Evolutionary conservation across 2,797 vertebrate genomes (phyloP).

Genomic region (Sebastes melanostomus): DNA sequence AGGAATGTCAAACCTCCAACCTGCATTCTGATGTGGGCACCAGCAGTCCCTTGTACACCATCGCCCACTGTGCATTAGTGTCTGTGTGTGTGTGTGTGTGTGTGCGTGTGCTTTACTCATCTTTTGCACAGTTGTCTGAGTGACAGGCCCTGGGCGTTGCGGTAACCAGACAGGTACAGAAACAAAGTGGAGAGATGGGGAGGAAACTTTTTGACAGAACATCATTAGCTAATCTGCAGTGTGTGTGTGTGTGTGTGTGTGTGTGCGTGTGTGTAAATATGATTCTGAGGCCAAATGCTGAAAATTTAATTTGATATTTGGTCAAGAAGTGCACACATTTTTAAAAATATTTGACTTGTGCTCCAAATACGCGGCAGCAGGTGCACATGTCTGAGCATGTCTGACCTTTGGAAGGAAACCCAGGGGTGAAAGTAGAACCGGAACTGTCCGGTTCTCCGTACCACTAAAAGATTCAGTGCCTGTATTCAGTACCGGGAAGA

Average conservation of each 20-base stretch:
- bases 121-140: constrained; percentile 47
- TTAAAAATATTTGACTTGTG: not conserved
- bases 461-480: too few relatives aligned
- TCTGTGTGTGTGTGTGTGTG: constrained; percentile 44
- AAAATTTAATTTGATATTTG: not conserved
- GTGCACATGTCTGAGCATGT: not conserved
- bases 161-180: constrained; percentile 82
- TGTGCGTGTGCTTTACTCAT: constrained; percentile 27
- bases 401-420: too few relatives aligned
- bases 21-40: constrained; percentile 81
- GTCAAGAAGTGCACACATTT: constrained; percentile 65
- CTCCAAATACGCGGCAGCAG: not conserved
- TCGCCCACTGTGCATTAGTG: constrained; percentile 61
- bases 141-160: constrained; percentile 70
- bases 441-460: too few relatives aligned
- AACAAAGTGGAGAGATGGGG: constrained; percentile 74
- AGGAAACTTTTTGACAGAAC: constrained; percentile 47
- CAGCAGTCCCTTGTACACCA: constrained; percentile 69
- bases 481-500: too few relatives aligned
- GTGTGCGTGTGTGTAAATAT: not conserved
- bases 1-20: constrained; percentile 84
- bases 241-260: not conserved
- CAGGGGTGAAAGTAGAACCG: too few relatives aligned
- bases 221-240: constrained; percentile 26
- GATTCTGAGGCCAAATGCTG: constrained; percentile 56